phyloP scores from a whole-genome alignment of 2,888 invertebrate species.

The Drosophila acutilabella region DNA sequence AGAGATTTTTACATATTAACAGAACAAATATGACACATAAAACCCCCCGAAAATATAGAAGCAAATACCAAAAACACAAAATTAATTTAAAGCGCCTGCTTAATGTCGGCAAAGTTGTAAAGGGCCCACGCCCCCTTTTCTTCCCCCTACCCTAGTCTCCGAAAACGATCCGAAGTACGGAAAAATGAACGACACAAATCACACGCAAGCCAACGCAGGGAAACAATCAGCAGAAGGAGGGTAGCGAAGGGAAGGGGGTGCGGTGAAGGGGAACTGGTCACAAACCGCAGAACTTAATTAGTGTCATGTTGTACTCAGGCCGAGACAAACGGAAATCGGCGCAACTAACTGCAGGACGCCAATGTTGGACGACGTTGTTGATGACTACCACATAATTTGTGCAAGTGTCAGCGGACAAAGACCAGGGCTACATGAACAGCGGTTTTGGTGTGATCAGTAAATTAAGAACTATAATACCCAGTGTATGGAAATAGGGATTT shows the following conservation, averaged over 20 bases:
- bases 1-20: conserved; percentile 69
- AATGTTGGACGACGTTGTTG: conserved; percentile 40
- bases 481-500: too few species aligned
- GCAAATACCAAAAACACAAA: not conserved
- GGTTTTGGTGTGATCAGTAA: too few species aligned
- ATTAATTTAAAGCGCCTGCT: conserved; percentile 10
- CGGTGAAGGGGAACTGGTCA: conserved; percentile 6
- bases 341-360: conserved; percentile 73
- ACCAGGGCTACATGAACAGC: conserved; percentile 33
- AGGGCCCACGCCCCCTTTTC: not conserved
- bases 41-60: conserved; percentile 45
- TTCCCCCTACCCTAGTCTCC: not conserved
- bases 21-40: conserved; percentile 72
- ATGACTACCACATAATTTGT: conserved; percentile 62
- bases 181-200: conserved; percentile 70
- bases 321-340: conserved; percentile 73
- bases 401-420: conserved; percentile 48
- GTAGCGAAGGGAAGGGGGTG: conserved; percentile 10
- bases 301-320: conserved; percentile 77
- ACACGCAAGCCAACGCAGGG: conserved; percentile 58
- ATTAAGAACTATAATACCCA: not conserved
- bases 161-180: not conserved
- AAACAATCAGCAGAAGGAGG: conserved; percentile 22
- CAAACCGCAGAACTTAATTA: conserved; percentile 81
- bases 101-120: conserved; percentile 75